These are phyloP conservation scores for Quadriops clusia DNA, from an alignment of 2,888 invertebrate genomes.

Conservation along the genomic window DNA sequence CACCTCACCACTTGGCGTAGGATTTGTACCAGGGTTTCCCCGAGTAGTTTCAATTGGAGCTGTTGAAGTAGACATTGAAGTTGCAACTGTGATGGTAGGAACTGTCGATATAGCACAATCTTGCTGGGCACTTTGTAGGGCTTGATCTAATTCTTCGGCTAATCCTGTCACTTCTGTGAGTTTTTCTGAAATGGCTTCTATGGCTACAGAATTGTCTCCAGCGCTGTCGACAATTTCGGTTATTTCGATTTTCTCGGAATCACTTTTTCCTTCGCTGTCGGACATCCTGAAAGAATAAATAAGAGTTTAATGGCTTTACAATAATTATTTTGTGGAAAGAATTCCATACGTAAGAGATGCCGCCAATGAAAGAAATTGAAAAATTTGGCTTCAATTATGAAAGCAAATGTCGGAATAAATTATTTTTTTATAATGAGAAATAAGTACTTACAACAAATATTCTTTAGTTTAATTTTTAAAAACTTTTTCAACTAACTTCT, in stretches of 20 bases:
- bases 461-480: too few species aligned
- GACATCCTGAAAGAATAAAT: slow-evolving; percentile 19
- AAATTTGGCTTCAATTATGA: too few species aligned
- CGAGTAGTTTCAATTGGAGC: slow-evolving; percentile 14
- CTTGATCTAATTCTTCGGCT: slow-evolving; percentile 54
- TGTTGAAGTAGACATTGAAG: too few species aligned
- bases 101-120: slow-evolving; percentile 30
- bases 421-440: too few species aligned
- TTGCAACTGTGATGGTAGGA: slow-evolving; percentile 23
- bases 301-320: background rate
- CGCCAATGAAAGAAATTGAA: too few species aligned
- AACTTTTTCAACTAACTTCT: too few species aligned
- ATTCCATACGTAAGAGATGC: too few species aligned
- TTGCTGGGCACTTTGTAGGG: slow-evolving; percentile 41
- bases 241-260: slow-evolving; percentile 15
- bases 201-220: slow-evolving; percentile 45
- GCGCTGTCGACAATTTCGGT: slow-evolving; percentile 15
- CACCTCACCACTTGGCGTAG: too few species aligned
- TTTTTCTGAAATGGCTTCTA: slow-evolving; percentile 54
- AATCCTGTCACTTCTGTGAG: slow-evolving; percentile 52
- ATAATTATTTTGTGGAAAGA: too few species aligned
- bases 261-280: slow-evolving; percentile 17
- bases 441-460: too few species aligned
- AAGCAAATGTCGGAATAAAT: too few species aligned
- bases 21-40: too few species aligned